phyloP scores from a whole-genome alignment of 2,888 invertebrate species.

The Apamea monoglypha region DNA sequence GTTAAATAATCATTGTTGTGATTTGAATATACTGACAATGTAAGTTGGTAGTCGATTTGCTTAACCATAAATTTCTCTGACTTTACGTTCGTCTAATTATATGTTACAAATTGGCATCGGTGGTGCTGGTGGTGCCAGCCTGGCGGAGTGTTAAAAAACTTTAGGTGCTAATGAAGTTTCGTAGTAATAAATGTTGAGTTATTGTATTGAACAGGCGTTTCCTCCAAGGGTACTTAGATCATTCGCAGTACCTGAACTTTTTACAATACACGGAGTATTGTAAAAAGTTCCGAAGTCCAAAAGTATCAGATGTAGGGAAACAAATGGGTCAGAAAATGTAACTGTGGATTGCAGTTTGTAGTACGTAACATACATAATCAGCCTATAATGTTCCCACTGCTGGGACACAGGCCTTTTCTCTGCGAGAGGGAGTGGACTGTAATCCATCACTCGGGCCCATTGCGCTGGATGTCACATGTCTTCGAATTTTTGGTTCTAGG shows the following conservation, averaged over 20 bases:
- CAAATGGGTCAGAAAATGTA: background rate
- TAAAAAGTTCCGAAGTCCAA: background rate
- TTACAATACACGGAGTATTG: background rate
- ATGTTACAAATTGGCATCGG: conserved; percentile 27
- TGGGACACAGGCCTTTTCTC: background rate
- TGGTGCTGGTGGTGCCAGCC: conserved; percentile 41
- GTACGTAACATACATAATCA: no score
- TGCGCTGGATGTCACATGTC: background rate
- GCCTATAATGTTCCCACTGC: background rate
- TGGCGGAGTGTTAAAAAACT: conserved; percentile 34
- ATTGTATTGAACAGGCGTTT: conserved; percentile 10
- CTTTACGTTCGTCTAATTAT: background rate
- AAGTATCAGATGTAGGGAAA: background rate
- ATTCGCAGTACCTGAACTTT: background rate
- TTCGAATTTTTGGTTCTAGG: background rate
- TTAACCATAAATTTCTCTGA: background rate
- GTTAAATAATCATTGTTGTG: background rate
- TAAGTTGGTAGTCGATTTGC: background rate
- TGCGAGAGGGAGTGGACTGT: no score
- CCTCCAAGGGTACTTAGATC: background rate
- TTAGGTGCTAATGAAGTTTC: conserved; percentile 32
- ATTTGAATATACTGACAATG: background rate
- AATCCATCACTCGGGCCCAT: no score
- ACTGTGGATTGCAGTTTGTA: background rate
- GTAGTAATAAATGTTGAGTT: conserved; percentile 21